Percentiles rank a stretch among this genome's conserved stretches.
Conservation (phyloP, 2,113 vertebrate species). For the Nycticryphes semicollaris region DNA sequence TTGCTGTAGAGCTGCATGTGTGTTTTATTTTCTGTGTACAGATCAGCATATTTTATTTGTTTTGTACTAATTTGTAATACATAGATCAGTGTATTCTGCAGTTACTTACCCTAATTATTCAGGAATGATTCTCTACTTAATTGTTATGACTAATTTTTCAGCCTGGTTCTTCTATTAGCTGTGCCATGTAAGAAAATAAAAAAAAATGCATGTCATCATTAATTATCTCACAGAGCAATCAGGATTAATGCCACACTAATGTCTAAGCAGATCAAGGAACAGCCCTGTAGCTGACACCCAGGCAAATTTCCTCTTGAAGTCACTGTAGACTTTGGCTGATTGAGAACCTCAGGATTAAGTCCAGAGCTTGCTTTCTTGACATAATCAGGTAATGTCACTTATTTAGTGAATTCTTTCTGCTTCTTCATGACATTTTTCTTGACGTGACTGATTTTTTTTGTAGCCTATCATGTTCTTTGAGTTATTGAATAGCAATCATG, state of each 20-base stretch:
- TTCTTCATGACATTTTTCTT: not conserved
- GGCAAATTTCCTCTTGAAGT: not conserved
- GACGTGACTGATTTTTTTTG: not conserved
- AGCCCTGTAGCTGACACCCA: not conserved
- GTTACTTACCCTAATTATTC: not conserved
- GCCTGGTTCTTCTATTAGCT: not conserved
- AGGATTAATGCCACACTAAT: not conserved
- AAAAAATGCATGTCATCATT: not conserved
- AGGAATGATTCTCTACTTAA: not conserved
- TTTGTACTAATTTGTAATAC: not conserved
- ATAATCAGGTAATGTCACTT: not conserved
- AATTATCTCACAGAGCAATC: not conserved
- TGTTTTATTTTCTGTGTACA: not conserved
- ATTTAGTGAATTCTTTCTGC: not conserved
- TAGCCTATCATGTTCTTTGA: not conserved
- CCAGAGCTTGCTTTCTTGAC: not conserved
- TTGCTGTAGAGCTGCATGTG: not conserved
- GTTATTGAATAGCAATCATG: not conserved
- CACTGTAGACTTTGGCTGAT: not conserved
- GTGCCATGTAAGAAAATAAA: not conserved
- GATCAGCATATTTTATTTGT: not conserved
- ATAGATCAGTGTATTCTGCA: not conserved
- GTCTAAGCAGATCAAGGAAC: not conserved
- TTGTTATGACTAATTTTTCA: slow-evolving; percentile 2
- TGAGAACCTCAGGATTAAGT: not conserved